These are phyloP conservation scores for Alces alces DNA, from an alignment of 2,113 vertebrate species.

Conservation along the genomic window DNA sequence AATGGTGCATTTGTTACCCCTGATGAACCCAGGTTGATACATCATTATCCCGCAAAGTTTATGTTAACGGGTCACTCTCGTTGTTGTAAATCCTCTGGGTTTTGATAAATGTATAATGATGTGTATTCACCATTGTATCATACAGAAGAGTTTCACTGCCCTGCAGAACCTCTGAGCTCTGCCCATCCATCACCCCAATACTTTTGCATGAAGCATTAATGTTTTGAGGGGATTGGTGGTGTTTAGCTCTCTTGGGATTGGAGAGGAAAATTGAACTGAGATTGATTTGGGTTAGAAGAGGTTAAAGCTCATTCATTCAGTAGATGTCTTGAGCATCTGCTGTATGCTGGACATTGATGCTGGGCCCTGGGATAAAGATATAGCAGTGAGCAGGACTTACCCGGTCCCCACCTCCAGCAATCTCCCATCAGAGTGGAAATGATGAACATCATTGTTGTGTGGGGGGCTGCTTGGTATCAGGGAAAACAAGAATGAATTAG, in stretches of 20 bases:
- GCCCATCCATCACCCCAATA: no score
- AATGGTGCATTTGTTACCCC: accelerated
- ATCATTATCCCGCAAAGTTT: accelerated
- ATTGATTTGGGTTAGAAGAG: neutral
- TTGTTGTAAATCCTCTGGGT: neutral
- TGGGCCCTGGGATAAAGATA: neutral
- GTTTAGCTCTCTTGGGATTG: neutral
- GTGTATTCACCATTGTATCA: accelerated
- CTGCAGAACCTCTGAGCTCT: neutral
- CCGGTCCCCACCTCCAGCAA: accelerated
- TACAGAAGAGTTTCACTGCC: neutral
- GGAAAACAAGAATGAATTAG: neutral
- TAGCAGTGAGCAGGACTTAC: neutral
- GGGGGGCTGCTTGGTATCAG: neutral
- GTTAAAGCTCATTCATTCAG: neutral
- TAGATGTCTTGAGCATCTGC: neutral
- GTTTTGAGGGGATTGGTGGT: neutral
- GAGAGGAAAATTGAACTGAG: neutral
- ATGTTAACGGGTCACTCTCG: neutral
- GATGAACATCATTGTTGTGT: accelerated
- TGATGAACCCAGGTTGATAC: accelerated
- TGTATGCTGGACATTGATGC: neutral
- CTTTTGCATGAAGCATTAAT: neutral
- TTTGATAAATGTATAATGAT: neutral
- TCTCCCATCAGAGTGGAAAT: neutral